Evolutionary conservation across 2,888 invertebrate genomes (phyloP), one percentile per base, ranked within the genome.

Genomic region (Tinea trinotella): DNA sequence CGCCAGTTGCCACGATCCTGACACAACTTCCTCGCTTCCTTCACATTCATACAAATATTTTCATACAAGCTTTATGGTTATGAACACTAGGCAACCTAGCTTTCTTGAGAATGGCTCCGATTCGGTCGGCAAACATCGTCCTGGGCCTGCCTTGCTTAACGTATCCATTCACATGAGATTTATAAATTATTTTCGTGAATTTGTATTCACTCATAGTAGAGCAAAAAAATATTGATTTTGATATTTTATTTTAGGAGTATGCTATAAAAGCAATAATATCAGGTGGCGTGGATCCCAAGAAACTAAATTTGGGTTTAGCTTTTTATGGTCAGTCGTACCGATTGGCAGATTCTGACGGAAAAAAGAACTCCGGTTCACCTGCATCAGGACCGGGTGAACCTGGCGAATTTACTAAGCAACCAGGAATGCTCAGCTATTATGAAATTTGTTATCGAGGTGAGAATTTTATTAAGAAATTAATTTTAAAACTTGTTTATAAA

Each of bases 301-400:
- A 96, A 68, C 78, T 97, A 1, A 74, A 93, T 0, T 81, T 96
- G 52, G 95, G 96, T 0, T 87, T 96, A 56, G 94, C 96, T 0
- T 92, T 96, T 71, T 96, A 96, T 65, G 96, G 96, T 0, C 95
- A 96, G 70, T 90, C 91, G n/a, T 97, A 92, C 64, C 90, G 91
- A 20, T 73, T 97, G 18, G 82, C 87, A 1, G 78, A 76, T 44
- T 64, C 66, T 0, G 71, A 68, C 22, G 71, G 72, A 2, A 59
- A 68, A 2, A 74, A 70, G 24, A 75, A 74, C 0, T 88, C 92
- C 1, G 93, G 93, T 0, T 85, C 90, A 1, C 76, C 90, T 0
- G 87, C 92, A 0, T 87, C 87, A 0, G 95, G 94, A 0, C 92
- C 94, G 0, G 96, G 96, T 0, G 89, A 89, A 53, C 87, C 94